Conservation (phyloP, 2,797 vertebrate species). For the Serranus cabrilla region DNA sequence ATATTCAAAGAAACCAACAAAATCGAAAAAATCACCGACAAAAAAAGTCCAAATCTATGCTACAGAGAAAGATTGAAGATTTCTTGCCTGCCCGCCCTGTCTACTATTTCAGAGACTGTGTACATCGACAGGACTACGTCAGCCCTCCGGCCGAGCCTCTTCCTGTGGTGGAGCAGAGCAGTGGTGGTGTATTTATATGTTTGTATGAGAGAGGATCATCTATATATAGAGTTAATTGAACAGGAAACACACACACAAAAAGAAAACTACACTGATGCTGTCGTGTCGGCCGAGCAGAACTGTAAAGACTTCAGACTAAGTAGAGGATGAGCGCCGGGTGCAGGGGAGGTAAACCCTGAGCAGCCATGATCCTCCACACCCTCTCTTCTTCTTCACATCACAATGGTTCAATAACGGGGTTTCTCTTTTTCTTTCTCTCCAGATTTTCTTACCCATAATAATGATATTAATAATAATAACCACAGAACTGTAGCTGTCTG, state of each 20-base stretch:
- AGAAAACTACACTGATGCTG: constrained; percentile 59
- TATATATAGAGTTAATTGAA: constrained; percentile 82
- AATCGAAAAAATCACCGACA: constrained; percentile 60
- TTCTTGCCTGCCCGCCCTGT: constrained; percentile 80
- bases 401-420: constrained; percentile 27
- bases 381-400: constrained; percentile 19
- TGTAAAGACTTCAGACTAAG: constrained; percentile 58
- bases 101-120: constrained; percentile 76
- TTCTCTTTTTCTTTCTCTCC: constrained; percentile 43
- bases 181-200: constrained; percentile 88
- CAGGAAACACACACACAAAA: constrained; percentile 48
- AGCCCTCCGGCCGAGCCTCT: constrained; percentile 51
- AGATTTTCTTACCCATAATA: constrained; percentile 40
- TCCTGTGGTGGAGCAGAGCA: constrained; percentile 72
- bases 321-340: constrained; percentile 70
- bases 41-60: constrained; percentile 71
- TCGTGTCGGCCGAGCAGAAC: constrained; percentile 57
- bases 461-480: constrained; percentile 16
- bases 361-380: constrained; percentile 39
- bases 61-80: constrained; percentile 73
- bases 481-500: constrained; percentile 45
- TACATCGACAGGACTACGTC: constrained; percentile 72
- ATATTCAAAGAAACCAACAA: constrained; percentile 36
- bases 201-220: constrained; percentile 83
- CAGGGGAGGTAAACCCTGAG: constrained; percentile 17